Evolutionary conservation across 2,888 invertebrate species (phyloP).

Genomic region (Marronus borbonicus): DNA sequence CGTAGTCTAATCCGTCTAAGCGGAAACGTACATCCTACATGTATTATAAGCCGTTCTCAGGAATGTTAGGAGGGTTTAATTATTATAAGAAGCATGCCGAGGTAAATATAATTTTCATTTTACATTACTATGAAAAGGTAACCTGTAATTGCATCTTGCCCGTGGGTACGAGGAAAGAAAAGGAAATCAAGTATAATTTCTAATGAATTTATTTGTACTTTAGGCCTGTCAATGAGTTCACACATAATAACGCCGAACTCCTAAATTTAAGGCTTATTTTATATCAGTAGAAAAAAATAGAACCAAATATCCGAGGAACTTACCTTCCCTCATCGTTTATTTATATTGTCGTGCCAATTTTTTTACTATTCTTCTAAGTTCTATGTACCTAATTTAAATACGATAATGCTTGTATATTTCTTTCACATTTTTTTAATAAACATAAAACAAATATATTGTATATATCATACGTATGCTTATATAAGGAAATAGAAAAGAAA

Average conservation of each 20-base stretch:
- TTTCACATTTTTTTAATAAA: slow-evolving; percentile 13
- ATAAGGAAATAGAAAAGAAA: slow-evolving; percentile 8
- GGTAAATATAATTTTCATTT: slow-evolving; percentile 16
- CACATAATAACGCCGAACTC: slow-evolving; percentile 48
- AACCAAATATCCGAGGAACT: slow-evolving; percentile 50
- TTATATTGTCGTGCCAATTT: slow-evolving; percentile 39
- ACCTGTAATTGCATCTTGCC: neutral
- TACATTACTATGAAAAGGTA: neutral
- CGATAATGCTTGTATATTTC: slow-evolving; percentile 28
- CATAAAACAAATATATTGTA: slow-evolving; percentile 11
- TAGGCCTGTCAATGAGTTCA: slow-evolving; percentile 53
- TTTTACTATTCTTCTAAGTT: slow-evolving; percentile 23
- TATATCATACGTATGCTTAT: slow-evolving; percentile 1
- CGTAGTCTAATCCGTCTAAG: too few species aligned
- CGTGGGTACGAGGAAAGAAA: slow-evolving; percentile 4
- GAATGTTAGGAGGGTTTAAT: too few species aligned
- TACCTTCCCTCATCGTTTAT: slow-evolving; percentile 45
- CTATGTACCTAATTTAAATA: slow-evolving; percentile 31
- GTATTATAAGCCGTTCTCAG: too few species aligned
- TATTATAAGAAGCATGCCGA: neutral
- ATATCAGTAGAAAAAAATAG: slow-evolving; percentile 48
- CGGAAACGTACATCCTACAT: too few species aligned
- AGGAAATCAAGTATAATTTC: slow-evolving; percentile 49
- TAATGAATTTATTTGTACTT: slow-evolving; percentile 54
- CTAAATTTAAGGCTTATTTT: slow-evolving; percentile 49